phyloP scores from a whole-genome alignment of 2,888 invertebrate species.

The Pyrocoelia pectoralis region DNA sequence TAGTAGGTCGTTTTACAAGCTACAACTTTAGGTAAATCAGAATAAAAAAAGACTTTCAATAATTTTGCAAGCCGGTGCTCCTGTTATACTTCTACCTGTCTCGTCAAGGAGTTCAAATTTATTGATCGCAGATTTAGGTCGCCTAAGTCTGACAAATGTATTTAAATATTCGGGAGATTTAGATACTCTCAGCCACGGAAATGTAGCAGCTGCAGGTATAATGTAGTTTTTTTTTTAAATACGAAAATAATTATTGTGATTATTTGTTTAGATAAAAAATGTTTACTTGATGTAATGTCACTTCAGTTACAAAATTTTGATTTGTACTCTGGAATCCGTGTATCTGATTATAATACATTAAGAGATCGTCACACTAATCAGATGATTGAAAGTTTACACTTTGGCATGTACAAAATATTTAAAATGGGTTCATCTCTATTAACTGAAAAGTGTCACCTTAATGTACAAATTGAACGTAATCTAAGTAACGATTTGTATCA shows the following conservation, averaged over 20 bases:
- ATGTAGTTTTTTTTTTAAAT: constrained; percentile 17
- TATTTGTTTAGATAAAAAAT: constrained; percentile 57
- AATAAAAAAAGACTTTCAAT: constrained; percentile 63
- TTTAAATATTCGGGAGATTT: constrained; percentile 72
- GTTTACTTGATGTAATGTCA: constrained; percentile 77
- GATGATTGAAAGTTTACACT: constrained; percentile 46
- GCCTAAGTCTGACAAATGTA: constrained; percentile 78
- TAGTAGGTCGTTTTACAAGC: neutral
- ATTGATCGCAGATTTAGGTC: constrained; percentile 82
- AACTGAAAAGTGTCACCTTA: constrained; percentile 82
- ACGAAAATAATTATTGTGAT: neutral
- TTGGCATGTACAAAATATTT: constrained; percentile 63
- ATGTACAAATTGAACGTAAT: constrained; percentile 84
- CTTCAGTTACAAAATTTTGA: constrained; percentile 80
- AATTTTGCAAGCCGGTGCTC: constrained; percentile 75
- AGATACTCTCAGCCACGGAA: constrained; percentile 62
- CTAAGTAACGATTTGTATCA: constrained; percentile 66
- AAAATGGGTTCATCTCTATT: constrained; percentile 75
- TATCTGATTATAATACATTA: constrained; percentile 40
- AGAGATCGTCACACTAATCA: constrained; percentile 23
- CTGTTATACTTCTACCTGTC: constrained; percentile 87
- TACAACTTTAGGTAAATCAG: constrained; percentile 50
- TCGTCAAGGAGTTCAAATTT: constrained; percentile 80
- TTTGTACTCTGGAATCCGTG: constrained; percentile 69
- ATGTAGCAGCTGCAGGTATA: constrained; percentile 56